Base-by-base conservation (phyloP, 2,888 invertebrate species). In the Mimas tiliae region DNA sequence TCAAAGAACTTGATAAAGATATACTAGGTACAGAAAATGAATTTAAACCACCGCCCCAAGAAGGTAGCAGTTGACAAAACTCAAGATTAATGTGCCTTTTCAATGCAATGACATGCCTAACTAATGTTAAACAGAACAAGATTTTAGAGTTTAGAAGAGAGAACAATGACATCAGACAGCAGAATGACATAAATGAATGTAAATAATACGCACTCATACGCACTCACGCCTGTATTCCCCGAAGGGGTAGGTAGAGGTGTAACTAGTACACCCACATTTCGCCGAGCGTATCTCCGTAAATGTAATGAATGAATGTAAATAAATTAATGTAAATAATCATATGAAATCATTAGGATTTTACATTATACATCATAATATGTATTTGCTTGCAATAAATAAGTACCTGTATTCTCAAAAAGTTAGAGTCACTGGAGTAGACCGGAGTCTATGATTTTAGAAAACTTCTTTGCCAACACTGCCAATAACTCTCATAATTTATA, bases 1-100 rank as follows among this genome's bases (percentile, higher is more conserved):
- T 97, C 65, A 96, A 96, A 77, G 97, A 97, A 84, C 95, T 97
- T 16, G 96, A 97, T 74, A 94, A 94, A 69, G 95, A 96, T 82
- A 91, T 96, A 55, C 83, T 96, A 67, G 96, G 95, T 11, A 95
- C 96, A 1, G 95, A 95, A 19, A 94, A 95, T 68, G 96, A 96
- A 80, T 93, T 93, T 72, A 94, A 95, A 83, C 86, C 85, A 63
- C 94, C 94, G 34, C 90, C 92, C 11, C 73, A 89, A 11, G 81
- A 81, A 1, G 79, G 71, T 67, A 88, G 87, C 69, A 95, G 95
- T 88, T 95, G 95, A 95, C 94, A 88, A 51, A 81, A 77, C 68
- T 74, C 73, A 16, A 77, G 74, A 65, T 63, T 82, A 4, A 67
- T 86, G 55, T 89, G 88, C 76, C 73, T 78, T 63, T 76, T 87